phyloP scores from a whole-genome alignment of 1,140 invertebrate genomes.

The Glomeris maerens region DNA sequence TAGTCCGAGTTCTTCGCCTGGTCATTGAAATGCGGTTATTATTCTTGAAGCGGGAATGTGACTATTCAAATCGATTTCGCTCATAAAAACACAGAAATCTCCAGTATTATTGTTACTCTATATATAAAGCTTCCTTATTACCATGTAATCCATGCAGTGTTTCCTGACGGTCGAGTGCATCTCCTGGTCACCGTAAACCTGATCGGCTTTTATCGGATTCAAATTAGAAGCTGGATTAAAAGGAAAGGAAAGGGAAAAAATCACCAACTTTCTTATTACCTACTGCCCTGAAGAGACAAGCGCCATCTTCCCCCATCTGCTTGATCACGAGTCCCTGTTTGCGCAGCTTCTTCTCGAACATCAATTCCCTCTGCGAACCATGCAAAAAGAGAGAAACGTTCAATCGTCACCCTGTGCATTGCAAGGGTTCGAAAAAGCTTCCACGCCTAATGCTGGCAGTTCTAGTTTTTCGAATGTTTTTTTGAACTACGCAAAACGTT shows the following conservation, averaged over 20 bases:
- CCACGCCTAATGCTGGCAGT: background rate
- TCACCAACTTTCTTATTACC: conserved; percentile 23
- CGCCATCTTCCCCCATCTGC: conserved; percentile 81
- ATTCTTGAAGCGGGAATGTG: background rate
- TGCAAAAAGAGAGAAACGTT: background rate
- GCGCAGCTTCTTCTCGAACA: conserved; percentile 56
- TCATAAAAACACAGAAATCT: too few species aligned
- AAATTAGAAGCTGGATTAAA: background rate
- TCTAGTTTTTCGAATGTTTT: background rate
- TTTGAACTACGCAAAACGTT: background rate
- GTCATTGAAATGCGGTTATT: conserved; percentile 3
- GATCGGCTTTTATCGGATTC: conserved; percentile 46
- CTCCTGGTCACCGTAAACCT: conserved; percentile 85
- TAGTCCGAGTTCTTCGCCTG: conserved; percentile 72
- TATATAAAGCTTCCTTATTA: too few species aligned
- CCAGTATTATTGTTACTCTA: too few species aligned
- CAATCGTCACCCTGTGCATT: background rate
- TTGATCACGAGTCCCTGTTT: conserved; percentile 69
- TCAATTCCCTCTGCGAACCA: conserved; percentile 39
- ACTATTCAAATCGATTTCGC: too few species aligned
- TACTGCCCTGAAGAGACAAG: conserved; percentile 78
- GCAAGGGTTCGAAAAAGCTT: background rate
- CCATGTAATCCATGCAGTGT: conserved; percentile 87
- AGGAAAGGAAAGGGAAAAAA: background rate
- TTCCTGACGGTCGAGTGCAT: conserved; percentile 72